Percentiles rank a stretch among this genome's conserved stretches.
Evolutionary conservation across 2,888 invertebrate genomes (phyloP).

Genomic region (Dasysyrphus albostriatus): DNA sequence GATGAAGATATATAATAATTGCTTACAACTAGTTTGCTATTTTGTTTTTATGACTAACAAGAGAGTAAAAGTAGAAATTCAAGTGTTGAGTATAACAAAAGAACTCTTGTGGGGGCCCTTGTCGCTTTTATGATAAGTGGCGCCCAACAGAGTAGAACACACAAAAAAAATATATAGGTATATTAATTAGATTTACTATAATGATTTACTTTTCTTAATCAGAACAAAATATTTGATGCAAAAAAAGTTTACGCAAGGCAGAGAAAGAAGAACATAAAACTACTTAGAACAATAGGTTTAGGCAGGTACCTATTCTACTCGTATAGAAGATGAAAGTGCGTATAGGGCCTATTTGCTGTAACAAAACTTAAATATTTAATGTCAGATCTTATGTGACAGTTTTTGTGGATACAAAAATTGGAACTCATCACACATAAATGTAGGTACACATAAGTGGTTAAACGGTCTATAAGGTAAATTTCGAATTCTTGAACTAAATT

Average conservation of each 20-base stretch:
- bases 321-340: too few relatives aligned
- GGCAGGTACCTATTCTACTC: too few relatives aligned
- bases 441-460: too few relatives aligned
- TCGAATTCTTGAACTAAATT: too few relatives aligned
- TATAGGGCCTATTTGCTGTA: too few relatives aligned
- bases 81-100: conserved; percentile 22
- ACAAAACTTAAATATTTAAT: too few relatives aligned
- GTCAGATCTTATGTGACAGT: too few relatives aligned
- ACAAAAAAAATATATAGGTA: background rate
- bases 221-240: background rate
- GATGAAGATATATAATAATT: conserved; percentile 46
- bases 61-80: conserved; percentile 22
- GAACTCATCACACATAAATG: too few relatives aligned
- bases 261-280: background rate
- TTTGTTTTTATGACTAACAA: conserved; percentile 33
- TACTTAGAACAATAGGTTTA: too few relatives aligned
- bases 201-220: conserved; percentile 22
- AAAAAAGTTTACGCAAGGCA: background rate
- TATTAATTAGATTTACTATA: conserved; percentile 20
- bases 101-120: background rate
- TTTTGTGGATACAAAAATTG: too few relatives aligned
- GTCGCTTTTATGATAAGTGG: conserved; percentile 37
- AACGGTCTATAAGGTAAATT: too few relatives aligned
- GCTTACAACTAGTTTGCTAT: conserved; percentile 45
- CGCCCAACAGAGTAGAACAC: conserved; percentile 16